These are phyloP conservation scores for Halichoerus grypus DNA, from an alignment of 2,113 vertebrate species.

Conservation along the genomic window DNA sequence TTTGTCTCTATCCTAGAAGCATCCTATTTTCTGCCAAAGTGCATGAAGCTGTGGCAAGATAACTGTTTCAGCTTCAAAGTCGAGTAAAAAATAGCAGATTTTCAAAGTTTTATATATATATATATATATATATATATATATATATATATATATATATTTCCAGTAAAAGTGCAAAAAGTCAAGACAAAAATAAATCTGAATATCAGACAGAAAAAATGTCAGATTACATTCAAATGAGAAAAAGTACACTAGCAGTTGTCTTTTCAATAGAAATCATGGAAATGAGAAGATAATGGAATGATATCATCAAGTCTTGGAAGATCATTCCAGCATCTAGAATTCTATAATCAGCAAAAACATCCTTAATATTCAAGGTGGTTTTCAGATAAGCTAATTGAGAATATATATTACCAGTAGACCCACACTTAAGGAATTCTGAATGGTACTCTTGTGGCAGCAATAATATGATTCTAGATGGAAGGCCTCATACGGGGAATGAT, in stretches of 20 bases:
- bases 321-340: background rate
- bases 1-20: background rate
- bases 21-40: background rate
- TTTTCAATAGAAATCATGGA: background rate
- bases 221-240: background rate
- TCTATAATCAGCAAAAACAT: background rate
- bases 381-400: background rate
- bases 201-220: background rate
- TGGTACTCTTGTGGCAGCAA: background rate
- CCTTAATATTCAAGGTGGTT: background rate
- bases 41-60: background rate
- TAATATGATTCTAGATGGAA: background rate
- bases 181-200: background rate
- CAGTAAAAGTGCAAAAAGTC: background rate
- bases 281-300: background rate
- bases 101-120: background rate
- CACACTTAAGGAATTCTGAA: background rate
- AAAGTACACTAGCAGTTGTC: background rate
- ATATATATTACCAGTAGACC: background rate
- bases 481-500: background rate
- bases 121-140: background rate
- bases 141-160: background rate
- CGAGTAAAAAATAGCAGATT: background rate
- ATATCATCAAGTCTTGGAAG: background rate
- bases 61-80: background rate